phyloP scores from a whole-genome alignment of 2,113 vertebrate species.

The Hepsetus odoe region DNA sequence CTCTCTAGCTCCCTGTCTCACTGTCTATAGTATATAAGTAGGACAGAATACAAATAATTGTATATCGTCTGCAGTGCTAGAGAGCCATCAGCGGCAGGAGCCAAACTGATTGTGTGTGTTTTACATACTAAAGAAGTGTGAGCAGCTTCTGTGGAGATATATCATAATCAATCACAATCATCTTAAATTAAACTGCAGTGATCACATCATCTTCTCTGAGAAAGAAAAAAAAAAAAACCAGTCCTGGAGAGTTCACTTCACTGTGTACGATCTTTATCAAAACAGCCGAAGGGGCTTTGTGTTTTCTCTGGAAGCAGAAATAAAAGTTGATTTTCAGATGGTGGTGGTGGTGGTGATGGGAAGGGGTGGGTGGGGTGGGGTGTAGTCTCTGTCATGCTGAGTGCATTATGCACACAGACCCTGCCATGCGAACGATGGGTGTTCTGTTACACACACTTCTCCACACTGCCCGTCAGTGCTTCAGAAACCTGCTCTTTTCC shows the following conservation, averaged over 20 bases:
- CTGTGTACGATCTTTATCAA: conserved; percentile 70
- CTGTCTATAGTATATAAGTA: no score
- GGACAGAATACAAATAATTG: no score
- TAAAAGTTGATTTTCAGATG: conserved; percentile 66
- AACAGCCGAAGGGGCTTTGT: conserved; percentile 46
- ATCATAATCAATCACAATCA: no score
- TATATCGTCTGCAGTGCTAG: no score
- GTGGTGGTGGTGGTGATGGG: no score
- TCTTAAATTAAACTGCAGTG: background rate
- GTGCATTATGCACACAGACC: conserved; percentile 48
- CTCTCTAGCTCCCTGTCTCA: no score
- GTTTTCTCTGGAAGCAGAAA: conserved; percentile 50
- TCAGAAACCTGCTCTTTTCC: conserved; percentile 62
- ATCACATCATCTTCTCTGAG: background rate
- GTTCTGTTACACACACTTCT: conserved; percentile 64
- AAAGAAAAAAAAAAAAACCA: background rate
- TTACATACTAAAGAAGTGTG: no score
- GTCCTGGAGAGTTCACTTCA: conserved; percentile 48
- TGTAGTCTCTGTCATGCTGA: background rate
- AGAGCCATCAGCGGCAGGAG: no score
- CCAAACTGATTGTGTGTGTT: no score
- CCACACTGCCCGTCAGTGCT: background rate
- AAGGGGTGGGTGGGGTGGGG: conserved; percentile 13
- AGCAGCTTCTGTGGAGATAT: no score
- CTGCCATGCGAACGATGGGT: conserved; percentile 55